Conservation (phyloP, 2,888 invertebrate genomes). For the Lissonota sp. region DNA sequence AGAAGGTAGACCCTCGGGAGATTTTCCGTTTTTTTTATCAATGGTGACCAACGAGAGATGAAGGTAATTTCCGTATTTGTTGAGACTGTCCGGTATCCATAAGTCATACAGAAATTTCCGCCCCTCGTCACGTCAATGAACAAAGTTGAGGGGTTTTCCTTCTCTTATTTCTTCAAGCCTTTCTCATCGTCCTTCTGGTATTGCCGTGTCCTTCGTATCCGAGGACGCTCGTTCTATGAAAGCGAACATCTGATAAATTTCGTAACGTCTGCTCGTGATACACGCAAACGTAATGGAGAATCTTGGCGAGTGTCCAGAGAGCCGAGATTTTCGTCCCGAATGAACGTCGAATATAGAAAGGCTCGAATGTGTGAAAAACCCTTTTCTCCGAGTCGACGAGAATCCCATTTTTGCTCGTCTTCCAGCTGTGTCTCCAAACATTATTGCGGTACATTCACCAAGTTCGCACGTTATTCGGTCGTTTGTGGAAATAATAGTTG, state of each 20-base stretch:
- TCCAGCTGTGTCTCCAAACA: not conserved
- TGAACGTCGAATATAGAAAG: constrained; percentile 24
- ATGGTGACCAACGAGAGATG: constrained; percentile 29
- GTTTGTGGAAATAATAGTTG: too few species aligned
- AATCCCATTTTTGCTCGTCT: not conserved
- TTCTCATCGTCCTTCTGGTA: too few species aligned
- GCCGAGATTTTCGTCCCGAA: constrained; percentile 29
- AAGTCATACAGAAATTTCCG: constrained; percentile 6
- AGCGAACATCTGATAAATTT: constrained; percentile 73
- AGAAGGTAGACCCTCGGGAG: too few species aligned
- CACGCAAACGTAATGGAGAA: constrained; percentile 77
- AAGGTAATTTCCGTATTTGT: not conserved
- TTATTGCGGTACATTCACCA: constrained; percentile 1
- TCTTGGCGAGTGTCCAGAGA: constrained; percentile 78
- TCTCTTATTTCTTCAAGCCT: not conserved
- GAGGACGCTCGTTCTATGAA: constrained; percentile 34
- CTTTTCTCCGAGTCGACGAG: constrained; percentile 29
- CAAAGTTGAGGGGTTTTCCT: constrained; percentile 13
- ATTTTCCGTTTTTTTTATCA: constrained; percentile 26
- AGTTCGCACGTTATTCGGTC: not conserved
- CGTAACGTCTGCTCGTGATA: constrained; percentile 67
- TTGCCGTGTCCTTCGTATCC: not conserved
- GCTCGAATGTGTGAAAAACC: constrained; percentile 1
- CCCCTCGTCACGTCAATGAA: constrained; percentile 55
- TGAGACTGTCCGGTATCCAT: not conserved